Conservation (phyloP, 2,888 invertebrate genomes). For the Diarsia dahlii region DNA sequence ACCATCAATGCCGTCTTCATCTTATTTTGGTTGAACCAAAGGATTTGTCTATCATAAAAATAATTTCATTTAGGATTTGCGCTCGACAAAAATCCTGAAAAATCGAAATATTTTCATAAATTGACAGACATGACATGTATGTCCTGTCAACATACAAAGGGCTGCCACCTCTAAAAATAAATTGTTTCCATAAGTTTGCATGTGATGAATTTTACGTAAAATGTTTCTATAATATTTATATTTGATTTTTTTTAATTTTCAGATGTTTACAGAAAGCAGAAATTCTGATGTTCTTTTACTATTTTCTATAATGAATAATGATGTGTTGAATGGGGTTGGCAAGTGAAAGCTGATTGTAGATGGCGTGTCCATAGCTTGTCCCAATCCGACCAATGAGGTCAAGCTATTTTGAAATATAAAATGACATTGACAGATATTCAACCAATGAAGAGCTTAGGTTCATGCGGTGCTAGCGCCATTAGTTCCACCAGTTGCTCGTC, state of each 20-base stretch:
- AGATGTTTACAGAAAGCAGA: not conserved
- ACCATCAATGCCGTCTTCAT: constrained; percentile 99
- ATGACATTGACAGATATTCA: too few relatives aligned
- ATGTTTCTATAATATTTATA: not conserved
- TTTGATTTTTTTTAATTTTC: not conserved
- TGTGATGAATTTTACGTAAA: not conserved
- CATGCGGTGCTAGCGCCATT: too few relatives aligned
- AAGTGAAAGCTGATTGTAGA: too few relatives aligned
- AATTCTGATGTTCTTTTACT: not conserved
- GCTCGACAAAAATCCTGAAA: constrained; percentile 1
- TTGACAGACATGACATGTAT: not conserved
- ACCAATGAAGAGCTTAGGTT: too few relatives aligned
- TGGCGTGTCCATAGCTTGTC: too few relatives aligned
- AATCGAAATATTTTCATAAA: not conserved
- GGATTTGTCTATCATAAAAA: constrained; percentile 43
- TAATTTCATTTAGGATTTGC: constrained; percentile 12
- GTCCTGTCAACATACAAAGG: not conserved
- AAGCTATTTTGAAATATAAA: too few relatives aligned
- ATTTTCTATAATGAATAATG: not conserved
- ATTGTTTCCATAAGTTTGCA: not conserved
- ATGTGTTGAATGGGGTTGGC: too few relatives aligned
- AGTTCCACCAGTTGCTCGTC: too few relatives aligned
- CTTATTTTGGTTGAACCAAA: constrained; percentile 65
- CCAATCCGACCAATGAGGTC: too few relatives aligned
- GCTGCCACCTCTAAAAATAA: not conserved